Percentiles rank a stretch among this genome's conserved stretches.
Conservation (phyloP, 2,113 vertebrate genomes). For the Hippoglossus stenolepis region DNA sequence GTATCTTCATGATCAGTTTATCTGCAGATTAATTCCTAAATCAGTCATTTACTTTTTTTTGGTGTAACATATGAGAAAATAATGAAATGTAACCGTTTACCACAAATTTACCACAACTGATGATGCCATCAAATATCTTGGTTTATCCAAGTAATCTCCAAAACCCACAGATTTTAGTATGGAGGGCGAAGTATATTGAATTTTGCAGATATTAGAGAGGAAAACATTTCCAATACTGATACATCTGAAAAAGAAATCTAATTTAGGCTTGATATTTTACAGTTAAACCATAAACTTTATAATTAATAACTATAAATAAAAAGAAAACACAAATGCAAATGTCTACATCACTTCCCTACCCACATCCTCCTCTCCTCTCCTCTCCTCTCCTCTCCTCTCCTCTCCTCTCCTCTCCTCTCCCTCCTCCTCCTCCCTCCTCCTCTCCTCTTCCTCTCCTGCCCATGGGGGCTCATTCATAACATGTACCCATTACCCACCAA, state of each 20-base stretch:
- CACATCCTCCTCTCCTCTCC: neutral
- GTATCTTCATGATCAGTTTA: neutral
- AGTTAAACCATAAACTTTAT: no score
- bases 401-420: conserved; percentile 14
- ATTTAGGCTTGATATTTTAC: neutral
- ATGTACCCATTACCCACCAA: conserved; percentile 79
- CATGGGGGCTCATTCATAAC: conserved; percentile 76
- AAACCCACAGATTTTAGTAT: no score
- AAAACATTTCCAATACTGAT: no score
- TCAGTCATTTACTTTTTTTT: no score
- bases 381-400: neutral
- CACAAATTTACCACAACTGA: no score
- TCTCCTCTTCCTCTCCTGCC: conserved; percentile 18
- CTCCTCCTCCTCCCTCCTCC: neutral
- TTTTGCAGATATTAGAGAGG: no score
- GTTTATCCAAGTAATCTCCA: no score
- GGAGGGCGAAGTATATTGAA: no score
- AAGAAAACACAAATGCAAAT: neutral
- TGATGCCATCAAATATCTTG: no score
- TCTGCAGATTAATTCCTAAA: neutral
- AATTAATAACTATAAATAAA: neutral
- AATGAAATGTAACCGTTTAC: no score
- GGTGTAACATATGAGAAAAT: no score
- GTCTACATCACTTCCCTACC: neutral
- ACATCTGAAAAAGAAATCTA: neutral